Percentiles rank a stretch among this genome's conserved stretches.
These are phyloP conservation scores for Neoniphon sammara DNA, from an alignment of 2,797 vertebrate genomes.

Conservation along the genomic window DNA sequence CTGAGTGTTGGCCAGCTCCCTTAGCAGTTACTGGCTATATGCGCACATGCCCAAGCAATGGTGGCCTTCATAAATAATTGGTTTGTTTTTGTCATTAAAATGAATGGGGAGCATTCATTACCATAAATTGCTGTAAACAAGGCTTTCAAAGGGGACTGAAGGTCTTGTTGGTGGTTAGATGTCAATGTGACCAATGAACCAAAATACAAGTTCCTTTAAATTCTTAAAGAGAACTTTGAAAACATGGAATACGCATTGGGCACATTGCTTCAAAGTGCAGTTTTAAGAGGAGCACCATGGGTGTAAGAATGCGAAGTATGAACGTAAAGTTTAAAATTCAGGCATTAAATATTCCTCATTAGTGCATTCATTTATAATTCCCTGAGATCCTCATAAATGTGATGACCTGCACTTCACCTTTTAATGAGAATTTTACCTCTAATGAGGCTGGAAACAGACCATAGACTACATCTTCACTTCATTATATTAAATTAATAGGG, in stretches of 20 bases:
- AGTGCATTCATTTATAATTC: slow-evolving; percentile 52
- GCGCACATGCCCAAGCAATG: slow-evolving; percentile 9
- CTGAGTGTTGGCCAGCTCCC: slow-evolving; percentile 43
- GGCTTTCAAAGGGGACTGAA: slow-evolving; percentile 31
- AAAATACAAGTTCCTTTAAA: slow-evolving; percentile 19
- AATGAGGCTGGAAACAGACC: slow-evolving; percentile 51
- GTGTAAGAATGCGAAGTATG: slow-evolving; percentile 25
- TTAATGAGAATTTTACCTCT: slow-evolving; percentile 63
- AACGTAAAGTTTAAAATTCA: slow-evolving; percentile 45
- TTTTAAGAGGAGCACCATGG: slow-evolving; percentile 17
- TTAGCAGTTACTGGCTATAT: slow-evolving; percentile 39
- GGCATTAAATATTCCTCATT: slow-evolving; percentile 50
- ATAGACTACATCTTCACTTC: slow-evolving; percentile 9
- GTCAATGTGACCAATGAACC: slow-evolving; percentile 4
- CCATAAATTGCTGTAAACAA: slow-evolving; percentile 39
- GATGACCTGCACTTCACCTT: slow-evolving; percentile 62
- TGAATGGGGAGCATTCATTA: slow-evolving; percentile 25
- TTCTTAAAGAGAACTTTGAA: slow-evolving; percentile 21
- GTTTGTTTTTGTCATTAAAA: slow-evolving; percentile 43
- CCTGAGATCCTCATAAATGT: slow-evolving; percentile 43
- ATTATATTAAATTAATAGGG: slow-evolving; percentile 38
- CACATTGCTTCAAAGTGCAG: slow-evolving; percentile 1
- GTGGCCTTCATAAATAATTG: slow-evolving; percentile 41
- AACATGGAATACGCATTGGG: neutral
- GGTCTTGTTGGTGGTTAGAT: slow-evolving; percentile 28